A percentile compares a stretch with the other conserved stretches of the same genome.
These are phyloP conservation scores for Rhopalosiphum maidis DNA, from an alignment of 1,140 invertebrate genomes.

Conservation along the genomic window DNA sequence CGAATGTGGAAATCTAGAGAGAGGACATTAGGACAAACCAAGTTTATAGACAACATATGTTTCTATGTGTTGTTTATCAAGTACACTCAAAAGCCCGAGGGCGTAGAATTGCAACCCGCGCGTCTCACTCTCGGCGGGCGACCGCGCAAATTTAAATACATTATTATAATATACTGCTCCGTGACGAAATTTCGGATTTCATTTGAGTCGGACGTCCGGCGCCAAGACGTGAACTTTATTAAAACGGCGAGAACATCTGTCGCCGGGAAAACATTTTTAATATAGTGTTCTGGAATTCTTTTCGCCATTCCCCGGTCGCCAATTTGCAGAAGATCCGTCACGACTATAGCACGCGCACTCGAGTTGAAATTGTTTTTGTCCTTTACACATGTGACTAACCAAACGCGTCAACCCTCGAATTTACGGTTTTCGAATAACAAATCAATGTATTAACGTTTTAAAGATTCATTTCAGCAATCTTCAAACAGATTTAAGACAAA, in stretches of 20 bases:
- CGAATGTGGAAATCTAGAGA: background rate
- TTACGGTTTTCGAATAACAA: background rate
- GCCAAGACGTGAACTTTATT: background rate
- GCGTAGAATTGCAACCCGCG: background rate
- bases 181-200: background rate
- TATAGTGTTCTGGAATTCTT: conserved; percentile 19
- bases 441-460: background rate
- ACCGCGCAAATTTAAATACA: background rate
- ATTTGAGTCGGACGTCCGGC: background rate
- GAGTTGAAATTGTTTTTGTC: background rate
- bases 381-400: background rate
- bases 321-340: background rate
- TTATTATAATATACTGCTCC: background rate
- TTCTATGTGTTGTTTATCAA: background rate
- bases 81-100: background rate
- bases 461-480: too few relatives aligned
- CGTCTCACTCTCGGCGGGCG: background rate
- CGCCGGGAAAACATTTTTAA: background rate
- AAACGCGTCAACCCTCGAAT: background rate
- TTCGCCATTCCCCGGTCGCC: background rate
- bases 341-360: background rate
- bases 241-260: background rate
- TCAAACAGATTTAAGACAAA: too few relatives aligned
- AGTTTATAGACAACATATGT: background rate
- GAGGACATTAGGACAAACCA: background rate